Evolutionary conservation across 2,888 invertebrate genomes (phyloP).

Genomic region (Pyrgus malvae): DNA sequence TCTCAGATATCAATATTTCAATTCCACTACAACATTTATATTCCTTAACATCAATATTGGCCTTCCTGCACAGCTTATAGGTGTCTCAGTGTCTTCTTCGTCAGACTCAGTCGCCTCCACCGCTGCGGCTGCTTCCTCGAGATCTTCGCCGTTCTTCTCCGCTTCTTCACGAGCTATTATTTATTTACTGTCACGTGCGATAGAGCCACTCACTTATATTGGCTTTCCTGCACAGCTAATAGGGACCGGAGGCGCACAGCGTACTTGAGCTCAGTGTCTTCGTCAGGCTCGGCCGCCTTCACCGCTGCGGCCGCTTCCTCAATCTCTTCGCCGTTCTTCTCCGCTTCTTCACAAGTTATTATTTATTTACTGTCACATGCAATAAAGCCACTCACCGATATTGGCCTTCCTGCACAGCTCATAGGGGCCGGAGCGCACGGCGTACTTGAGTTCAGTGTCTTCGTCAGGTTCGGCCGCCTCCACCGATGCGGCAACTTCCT

Average conservation of each 20-base stretch:
- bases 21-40: too few relatives aligned
- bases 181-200: too few relatives aligned
- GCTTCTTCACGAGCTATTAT: slow-evolving; percentile 74
- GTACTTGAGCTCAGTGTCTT: slow-evolving; percentile 88
- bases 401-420: slow-evolving; percentile 93
- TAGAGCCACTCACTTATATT: slow-evolving; percentile 83
- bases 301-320: slow-evolving; percentile 83
- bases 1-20: too few relatives aligned
- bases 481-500: slow-evolving; percentile 82
- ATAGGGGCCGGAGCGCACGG: slow-evolving; percentile 93
- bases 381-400: slow-evolving; percentile 78
- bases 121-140: slow-evolving; percentile 83
- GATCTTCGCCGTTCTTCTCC: slow-evolving; percentile 84
- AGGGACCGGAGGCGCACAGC: slow-evolving; percentile 93
- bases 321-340: slow-evolving; percentile 84
- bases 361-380: too few relatives aligned
- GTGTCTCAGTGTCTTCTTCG: slow-evolving; percentile 86
- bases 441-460: slow-evolving; percentile 91
- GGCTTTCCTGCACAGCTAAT: slow-evolving; percentile 92
- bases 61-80: slow-evolving; percentile 92
- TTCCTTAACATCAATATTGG: slow-evolving; percentile 90
- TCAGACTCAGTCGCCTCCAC: slow-evolving; percentile 78
- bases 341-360: slow-evolving; percentile 74
- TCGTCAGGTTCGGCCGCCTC: slow-evolving; percentile 79
- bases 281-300: slow-evolving; percentile 77